Evolutionary conservation across 2,113 vertebrate genomes (phyloP).

Genomic region (Pluvianellus socialis): DNA sequence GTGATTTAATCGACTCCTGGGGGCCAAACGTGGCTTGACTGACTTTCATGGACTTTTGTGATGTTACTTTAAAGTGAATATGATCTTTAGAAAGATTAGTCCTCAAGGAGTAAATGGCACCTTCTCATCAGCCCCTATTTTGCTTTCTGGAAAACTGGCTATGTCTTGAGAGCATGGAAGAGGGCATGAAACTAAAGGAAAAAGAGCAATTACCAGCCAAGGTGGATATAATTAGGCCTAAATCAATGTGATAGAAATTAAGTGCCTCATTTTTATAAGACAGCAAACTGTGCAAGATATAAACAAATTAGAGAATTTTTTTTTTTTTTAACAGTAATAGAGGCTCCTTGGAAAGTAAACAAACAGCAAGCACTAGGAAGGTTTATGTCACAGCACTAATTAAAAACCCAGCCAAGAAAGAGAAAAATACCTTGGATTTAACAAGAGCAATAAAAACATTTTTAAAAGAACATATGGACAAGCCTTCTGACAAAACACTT

Average conservation of each 20-base stretch:
- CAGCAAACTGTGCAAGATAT: neutral
- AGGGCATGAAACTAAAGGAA: neutral
- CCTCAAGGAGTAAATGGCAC: neutral
- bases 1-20: neutral
- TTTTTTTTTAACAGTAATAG: neutral
- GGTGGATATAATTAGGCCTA: constrained; percentile 30
- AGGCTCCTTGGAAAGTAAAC: constrained; percentile 26
- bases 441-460: constrained; percentile 28
- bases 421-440: constrained; percentile 35
- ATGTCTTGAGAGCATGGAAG: neutral
- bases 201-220: constrained; percentile 17
- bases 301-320: constrained; percentile 12
- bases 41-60: neutral
- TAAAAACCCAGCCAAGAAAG: constrained; percentile 20
- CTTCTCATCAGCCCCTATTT: neutral
- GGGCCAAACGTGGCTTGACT: neutral
- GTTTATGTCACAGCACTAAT: constrained; percentile 18
- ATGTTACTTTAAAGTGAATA: neutral
- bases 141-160: neutral
- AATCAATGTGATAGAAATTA: constrained; percentile 40
- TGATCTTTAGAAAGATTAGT: neutral
- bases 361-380: neutral
- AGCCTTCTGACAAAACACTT: neutral
- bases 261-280: constrained; percentile 19
- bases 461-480: constrained; percentile 25